A percentile compares a stretch with the other conserved stretches of the same genome.
Evolutionary conservation across 1,140 invertebrate species (phyloP).

Genomic region (Maniola jurtina): DNA sequence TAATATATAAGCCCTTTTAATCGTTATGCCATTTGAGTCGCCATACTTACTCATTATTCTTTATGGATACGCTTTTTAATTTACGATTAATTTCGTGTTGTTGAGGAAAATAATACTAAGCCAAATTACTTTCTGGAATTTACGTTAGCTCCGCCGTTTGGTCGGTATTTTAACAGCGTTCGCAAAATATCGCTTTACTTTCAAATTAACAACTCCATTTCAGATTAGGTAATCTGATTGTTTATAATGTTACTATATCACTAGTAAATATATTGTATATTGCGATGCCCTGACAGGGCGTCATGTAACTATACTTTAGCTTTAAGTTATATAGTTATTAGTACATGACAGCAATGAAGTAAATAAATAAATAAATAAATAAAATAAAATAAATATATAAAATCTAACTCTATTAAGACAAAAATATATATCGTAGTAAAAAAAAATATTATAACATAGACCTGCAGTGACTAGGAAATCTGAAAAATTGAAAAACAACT

Average conservation of each 20-base stretch:
- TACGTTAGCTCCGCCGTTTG: constrained; percentile 34
- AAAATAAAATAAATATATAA: too few relatives aligned
- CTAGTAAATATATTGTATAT: background rate
- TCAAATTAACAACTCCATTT: constrained; percentile 10
- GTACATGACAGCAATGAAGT: too few relatives aligned
- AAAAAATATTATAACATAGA: too few relatives aligned
- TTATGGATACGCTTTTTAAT: constrained; percentile 43
- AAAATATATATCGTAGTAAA: too few relatives aligned
- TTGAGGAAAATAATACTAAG: constrained; percentile 45
- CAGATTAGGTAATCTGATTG: background rate
- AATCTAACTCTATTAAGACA: too few relatives aligned
- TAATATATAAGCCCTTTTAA: background rate
- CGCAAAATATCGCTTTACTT: constrained; percentile 14
- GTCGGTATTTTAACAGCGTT: constrained; percentile 19
- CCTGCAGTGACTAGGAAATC: too few relatives aligned
- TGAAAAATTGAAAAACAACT: too few relatives aligned
- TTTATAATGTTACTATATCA: background rate
- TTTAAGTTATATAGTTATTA: too few relatives aligned
- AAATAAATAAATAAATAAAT: too few relatives aligned
- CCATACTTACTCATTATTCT: constrained; percentile 14
- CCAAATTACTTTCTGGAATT: constrained; percentile 50
- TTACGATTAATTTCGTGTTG: constrained; percentile 41
- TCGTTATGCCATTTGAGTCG: constrained; percentile 6
- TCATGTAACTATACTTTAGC: too few relatives aligned
- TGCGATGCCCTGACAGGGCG: too few relatives aligned